Base-by-base conservation (phyloP, 2,113 vertebrate genomes). In the Nesoenas mayeri region DNA sequence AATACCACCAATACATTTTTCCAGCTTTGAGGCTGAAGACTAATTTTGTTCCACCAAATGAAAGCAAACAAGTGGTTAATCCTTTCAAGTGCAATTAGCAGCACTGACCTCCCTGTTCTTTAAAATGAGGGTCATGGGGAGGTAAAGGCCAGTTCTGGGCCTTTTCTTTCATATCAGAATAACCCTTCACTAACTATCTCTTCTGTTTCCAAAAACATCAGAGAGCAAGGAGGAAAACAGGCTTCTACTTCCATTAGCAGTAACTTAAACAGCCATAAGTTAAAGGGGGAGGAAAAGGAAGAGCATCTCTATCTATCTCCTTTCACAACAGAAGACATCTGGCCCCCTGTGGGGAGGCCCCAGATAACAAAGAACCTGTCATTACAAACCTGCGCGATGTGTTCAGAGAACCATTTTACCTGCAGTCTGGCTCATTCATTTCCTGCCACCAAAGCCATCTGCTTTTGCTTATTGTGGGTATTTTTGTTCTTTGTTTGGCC, bases 231-330 rank as follows among this genome's bases (percentile, higher is more conserved):
- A 56, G 44, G 34, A 91, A 94, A 94, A 81, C 95, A 96, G 92
- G 85, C 88, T 96, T 95, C 90, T 65, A 34, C 82, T 91, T 96
- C 92, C 95, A 93, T 96, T 97, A 97, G 95, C 88, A 93, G 90
- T 95, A 96, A 96, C 92, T 96, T 96, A 96, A 96, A 97, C 93
- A 95, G 83, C 93, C 93, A 96, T 96, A 93, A 96, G 93, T 96
- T 96, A 96, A 88, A 96, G 82, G 77, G 92, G 93, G 95, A 96
- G 96, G 92, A 96, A 94, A 96, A 95, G 90, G 69, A 96, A 93
- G 88, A 95, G 79, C 92, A 93, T 94, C 95, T 92, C 95, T 91
- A 90, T 91, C 83, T 93, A 86, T 97, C 95, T 97, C 44, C 70
- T 85, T 79, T 95, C 93, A 83, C 77, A 95, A 96, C 90, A 94